Percentiles rank a stretch among this genome's conserved stretches.
phyloP scores from a whole-genome alignment of 2,797 vertebrate genomes.

The Macropodus opercularis region DNA sequence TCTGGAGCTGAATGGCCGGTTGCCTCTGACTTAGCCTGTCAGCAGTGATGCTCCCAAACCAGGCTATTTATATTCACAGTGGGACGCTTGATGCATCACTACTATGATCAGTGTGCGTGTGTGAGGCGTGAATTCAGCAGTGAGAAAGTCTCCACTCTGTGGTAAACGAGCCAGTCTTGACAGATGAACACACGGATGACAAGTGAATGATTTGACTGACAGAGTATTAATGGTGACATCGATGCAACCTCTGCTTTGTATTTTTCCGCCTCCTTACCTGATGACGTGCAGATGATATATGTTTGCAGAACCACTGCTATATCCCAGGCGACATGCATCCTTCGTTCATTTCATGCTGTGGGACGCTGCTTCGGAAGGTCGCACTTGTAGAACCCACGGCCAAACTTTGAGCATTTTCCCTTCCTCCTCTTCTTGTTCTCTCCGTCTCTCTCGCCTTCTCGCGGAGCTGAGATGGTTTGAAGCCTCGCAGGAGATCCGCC shows the following conservation, averaged over 20 bases:
- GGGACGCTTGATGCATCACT: neutral
- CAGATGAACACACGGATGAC: no score
- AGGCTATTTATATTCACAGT: neutral
- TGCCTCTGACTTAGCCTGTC: neutral
- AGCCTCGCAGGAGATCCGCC: slow-evolving; percentile 31
- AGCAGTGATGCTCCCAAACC: neutral
- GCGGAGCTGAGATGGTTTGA: slow-evolving; percentile 26
- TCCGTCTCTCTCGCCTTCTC: neutral
- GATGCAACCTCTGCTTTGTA: neutral
- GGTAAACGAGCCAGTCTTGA: no score
- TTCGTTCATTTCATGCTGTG: slow-evolving; percentile 72
- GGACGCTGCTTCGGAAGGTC: slow-evolving; percentile 21
- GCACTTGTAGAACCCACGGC: slow-evolving; percentile 40
- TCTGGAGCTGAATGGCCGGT: slow-evolving; percentile 7
- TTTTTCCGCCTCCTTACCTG: slow-evolving; percentile 65
- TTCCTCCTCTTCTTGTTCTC: neutral
- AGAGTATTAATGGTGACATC: neutral
- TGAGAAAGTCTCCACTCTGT: neutral
- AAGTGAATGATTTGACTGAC: neutral
- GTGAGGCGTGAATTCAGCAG: neutral
- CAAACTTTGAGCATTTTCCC: slow-evolving; percentile 63
- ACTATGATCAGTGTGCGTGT: neutral
- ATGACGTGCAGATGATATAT: slow-evolving; percentile 68
- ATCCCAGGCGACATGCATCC: slow-evolving; percentile 78
- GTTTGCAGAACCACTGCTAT: slow-evolving; percentile 72